Conservation (phyloP, 1,140 invertebrate species). For the Lasioglossum albipes region DNA sequence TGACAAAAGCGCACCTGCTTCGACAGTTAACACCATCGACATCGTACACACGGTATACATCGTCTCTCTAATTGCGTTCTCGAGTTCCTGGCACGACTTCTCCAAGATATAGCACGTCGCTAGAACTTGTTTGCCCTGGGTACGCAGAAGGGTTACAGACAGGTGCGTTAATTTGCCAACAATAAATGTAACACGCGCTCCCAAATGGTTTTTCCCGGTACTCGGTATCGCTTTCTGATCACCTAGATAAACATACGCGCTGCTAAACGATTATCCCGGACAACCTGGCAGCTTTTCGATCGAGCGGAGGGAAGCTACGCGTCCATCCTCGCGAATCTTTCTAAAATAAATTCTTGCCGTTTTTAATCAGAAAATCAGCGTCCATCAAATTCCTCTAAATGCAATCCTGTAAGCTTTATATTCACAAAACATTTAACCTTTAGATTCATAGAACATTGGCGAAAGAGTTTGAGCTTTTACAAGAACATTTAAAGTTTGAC, state of each 20-base stretch:
- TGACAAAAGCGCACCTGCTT: constrained; percentile 59
- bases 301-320: neutral
- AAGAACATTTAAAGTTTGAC: no score
- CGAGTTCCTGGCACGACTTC: constrained; percentile 63
- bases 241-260: constrained; percentile 52
- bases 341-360: no score
- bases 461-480: no score
- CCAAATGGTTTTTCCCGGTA: constrained; percentile 48
- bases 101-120: constrained; percentile 51
- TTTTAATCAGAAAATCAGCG: no score
- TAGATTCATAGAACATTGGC: no score
- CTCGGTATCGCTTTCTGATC: constrained; percentile 47
- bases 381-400: no score
- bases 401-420: no score
- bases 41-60: constrained; percentile 50
- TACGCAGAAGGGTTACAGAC: constrained; percentile 37
- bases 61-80: constrained; percentile 68
- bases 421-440: no score
- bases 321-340: neutral
- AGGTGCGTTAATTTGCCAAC: constrained; percentile 53
- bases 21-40: constrained; percentile 59
- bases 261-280: neutral
- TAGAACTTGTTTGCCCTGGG: constrained; percentile 56
- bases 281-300: neutral
- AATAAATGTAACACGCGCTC: constrained; percentile 57